Percentiles rank a stretch among this genome's conserved stretches.
Conservation (phyloP, 2,113 vertebrate species). For the Butorides virescens region DNA sequence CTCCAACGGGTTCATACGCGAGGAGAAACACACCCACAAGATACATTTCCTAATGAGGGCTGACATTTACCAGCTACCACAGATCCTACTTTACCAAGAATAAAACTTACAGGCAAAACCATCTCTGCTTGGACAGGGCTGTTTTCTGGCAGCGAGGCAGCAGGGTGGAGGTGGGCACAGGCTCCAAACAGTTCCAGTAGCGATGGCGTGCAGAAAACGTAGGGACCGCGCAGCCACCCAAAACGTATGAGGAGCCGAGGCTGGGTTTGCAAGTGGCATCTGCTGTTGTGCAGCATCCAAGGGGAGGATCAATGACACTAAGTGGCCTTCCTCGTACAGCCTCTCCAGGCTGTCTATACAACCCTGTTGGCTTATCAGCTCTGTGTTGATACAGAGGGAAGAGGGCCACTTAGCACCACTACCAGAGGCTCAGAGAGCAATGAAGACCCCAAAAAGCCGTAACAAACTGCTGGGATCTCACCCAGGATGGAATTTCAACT, state of each 20-base stretch:
- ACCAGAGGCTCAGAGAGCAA: neutral
- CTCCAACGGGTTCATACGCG: neutral
- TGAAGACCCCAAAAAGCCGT: neutral
- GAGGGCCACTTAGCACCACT: neutral
- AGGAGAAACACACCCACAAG: neutral
- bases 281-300: neutral
- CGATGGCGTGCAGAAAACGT: fast-evolving
- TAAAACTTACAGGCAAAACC: neutral
- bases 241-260: neutral
- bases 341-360: neutral
- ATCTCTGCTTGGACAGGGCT: neutral
- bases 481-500: neutral
- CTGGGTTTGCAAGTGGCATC: neutral
- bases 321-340: neutral
- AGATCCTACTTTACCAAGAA: neutral
- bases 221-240: neutral
- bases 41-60: neutral
- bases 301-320: neutral
- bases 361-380: neutral
- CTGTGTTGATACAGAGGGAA: neutral
- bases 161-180: neutral
- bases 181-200: neutral
- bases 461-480: neutral
- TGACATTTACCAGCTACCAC: constrained; percentile 17
- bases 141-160: neutral